Conservation (phyloP, 2,888 invertebrate species). For the Sinohyriopsis cumingii region DNA sequence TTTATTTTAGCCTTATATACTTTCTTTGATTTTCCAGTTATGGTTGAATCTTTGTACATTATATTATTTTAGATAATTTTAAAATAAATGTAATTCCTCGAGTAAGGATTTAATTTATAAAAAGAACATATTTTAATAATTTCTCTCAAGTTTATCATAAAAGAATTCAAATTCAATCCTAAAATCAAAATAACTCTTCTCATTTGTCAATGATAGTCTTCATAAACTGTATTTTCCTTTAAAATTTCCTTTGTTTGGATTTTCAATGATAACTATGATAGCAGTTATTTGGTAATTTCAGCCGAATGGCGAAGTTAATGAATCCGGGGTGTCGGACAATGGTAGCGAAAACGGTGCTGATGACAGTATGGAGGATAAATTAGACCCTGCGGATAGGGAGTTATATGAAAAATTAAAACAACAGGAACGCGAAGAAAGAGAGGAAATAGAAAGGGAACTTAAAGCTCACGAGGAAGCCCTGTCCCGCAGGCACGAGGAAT, state of each 20-base stretch:
- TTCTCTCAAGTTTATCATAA: no score
- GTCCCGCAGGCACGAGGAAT: conserved; percentile 54
- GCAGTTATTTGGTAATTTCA: conserved; percentile 38
- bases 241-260: neutral
- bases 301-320: conserved; percentile 65
- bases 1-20: no score
- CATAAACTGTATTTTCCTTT: neutral
- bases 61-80: no score
- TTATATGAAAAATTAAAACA: conserved; percentile 68
- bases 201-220: neutral
- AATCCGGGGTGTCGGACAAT: conserved; percentile 51
- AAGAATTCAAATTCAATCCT: no score
- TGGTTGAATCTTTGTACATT: conserved; percentile 1
- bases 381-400: conserved; percentile 66
- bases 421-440: conserved; percentile 71
- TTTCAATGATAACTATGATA: neutral
- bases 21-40: neutral
- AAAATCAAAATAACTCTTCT: no score
- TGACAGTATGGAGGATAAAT: conserved; percentile 51
- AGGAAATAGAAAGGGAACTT: conserved; percentile 71
- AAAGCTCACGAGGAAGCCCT: conserved; percentile 68
- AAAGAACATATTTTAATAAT: no score
- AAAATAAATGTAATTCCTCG: no score
- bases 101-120: no score
- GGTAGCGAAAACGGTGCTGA: conserved; percentile 41